Evolutionary conservation across 2,888 invertebrate species (phyloP).

Genomic region (Macrosoma leucophasiata): DNA sequence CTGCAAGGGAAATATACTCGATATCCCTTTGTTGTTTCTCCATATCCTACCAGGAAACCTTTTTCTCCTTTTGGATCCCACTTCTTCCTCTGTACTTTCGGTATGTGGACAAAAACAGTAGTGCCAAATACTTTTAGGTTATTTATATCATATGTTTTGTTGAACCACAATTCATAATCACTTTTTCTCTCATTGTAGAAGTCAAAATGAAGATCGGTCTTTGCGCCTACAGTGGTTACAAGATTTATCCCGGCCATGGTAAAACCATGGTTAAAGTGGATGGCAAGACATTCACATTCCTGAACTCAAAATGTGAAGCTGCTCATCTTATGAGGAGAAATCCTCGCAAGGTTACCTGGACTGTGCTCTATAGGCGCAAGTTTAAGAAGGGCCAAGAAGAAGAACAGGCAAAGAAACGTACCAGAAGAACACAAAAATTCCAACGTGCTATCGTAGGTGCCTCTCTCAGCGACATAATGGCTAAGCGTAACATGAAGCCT

Average conservation of each 20-base stretch:
- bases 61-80: too few relatives aligned
- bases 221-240: slow-evolving; percentile 99
- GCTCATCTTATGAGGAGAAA: slow-evolving; percentile 98
- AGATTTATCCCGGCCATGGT: slow-evolving; percentile 99
- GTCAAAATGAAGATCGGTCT: slow-evolving; percentile 89
- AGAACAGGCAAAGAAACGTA: slow-evolving; percentile 95
- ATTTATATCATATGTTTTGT: too few relatives aligned
- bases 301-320: slow-evolving; percentile 97
- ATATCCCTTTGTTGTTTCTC: too few relatives aligned
- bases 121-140: too few relatives aligned
- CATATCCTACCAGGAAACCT: too few relatives aligned
- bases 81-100: too few relatives aligned
- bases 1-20: too few relatives aligned
- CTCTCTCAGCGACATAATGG: slow-evolving; percentile 97
- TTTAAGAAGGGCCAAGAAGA: slow-evolving; percentile 99
- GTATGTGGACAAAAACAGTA: too few relatives aligned
- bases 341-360: slow-evolving; percentile 99
- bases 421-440: slow-evolving; percentile 95
- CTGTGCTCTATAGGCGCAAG: slow-evolving; percentile 98
- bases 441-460: slow-evolving; percentile 99
- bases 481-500: slow-evolving; percentile 99
- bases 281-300: slow-evolving; percentile 97
- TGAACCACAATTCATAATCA: too few relatives aligned
- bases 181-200: slow-evolving; percentile 44
- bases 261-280: slow-evolving; percentile 98